Evolutionary conservation across 2,888 invertebrate species (phyloP).

Genomic region (Schrankia costaestrigalis): DNA sequence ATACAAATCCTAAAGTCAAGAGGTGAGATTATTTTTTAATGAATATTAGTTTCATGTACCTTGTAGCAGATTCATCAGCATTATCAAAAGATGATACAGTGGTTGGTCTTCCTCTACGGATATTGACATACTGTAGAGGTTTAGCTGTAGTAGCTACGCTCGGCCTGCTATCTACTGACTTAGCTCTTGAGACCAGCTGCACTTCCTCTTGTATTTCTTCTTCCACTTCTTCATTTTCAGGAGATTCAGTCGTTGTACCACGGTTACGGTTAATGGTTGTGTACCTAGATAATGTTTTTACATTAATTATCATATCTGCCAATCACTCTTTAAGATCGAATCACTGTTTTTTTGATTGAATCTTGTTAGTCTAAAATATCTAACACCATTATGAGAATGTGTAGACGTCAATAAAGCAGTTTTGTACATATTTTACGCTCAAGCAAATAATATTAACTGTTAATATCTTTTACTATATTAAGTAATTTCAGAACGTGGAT

Average conservation of each 20-base stretch:
- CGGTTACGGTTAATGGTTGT: slow-evolving; percentile 83
- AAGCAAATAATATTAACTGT: not conserved
- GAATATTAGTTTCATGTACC: slow-evolving; percentile 39
- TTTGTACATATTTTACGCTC: not conserved
- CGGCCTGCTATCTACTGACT: slow-evolving; percentile 41
- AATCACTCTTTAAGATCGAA: not conserved
- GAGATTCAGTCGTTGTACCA: slow-evolving; percentile 53
- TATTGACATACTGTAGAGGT: slow-evolving; percentile 85
- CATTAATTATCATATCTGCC: not conserved
- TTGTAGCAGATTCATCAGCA: slow-evolving; percentile 63
- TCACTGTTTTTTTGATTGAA: too few relatives aligned
- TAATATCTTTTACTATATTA: not conserved
- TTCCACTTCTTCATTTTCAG: slow-evolving; percentile 43
- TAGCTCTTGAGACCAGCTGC: slow-evolving; percentile 35
- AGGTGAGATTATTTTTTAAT: not conserved
- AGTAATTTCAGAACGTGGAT: too few relatives aligned
- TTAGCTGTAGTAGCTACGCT: slow-evolving; percentile 57
- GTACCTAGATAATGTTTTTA: slow-evolving; percentile 60
- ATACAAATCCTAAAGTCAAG: too few relatives aligned
- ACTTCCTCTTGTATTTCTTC: slow-evolving; percentile 42
- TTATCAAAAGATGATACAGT: slow-evolving; percentile 51
- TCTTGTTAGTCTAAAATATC: too few relatives aligned
- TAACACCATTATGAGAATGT: too few relatives aligned
- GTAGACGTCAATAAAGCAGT: too few relatives aligned
- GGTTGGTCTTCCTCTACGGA: slow-evolving; percentile 83